Percentiles rank a stretch among this genome's conserved stretches.
These are phyloP conservation scores for Petrocephalus sullivani DNA, from an alignment of 2,797 vertebrate genomes.

Conservation along the genomic window DNA sequence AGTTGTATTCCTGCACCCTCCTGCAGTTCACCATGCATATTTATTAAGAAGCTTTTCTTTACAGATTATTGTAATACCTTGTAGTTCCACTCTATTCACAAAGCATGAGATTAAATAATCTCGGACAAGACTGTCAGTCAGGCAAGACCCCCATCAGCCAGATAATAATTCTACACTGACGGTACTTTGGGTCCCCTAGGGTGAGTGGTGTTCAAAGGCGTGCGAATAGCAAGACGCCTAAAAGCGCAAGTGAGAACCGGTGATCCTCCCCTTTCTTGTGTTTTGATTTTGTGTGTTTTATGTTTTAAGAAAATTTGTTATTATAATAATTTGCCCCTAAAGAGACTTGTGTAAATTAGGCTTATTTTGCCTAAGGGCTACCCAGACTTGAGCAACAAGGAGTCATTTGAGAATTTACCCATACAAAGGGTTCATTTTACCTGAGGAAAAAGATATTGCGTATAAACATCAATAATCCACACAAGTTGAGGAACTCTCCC, in stretches of 20 bases:
- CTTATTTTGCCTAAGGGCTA: conserved; percentile 61
- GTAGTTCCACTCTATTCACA: neutral
- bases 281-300: conserved; percentile 51
- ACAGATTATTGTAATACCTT: neutral
- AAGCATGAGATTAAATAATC: neutral
- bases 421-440: conserved; percentile 62
- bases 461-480: conserved; percentile 66
- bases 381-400: conserved; percentile 49
- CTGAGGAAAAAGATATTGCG: conserved; percentile 53
- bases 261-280: conserved; percentile 52
- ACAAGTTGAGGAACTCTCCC: conserved; percentile 61
- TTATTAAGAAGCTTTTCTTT: neutral
- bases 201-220: neutral
- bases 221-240: conserved; percentile 33
- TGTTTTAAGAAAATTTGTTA: conserved; percentile 62
- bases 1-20: neutral
- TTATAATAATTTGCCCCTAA: conserved; percentile 72
- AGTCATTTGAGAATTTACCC: conserved; percentile 49
- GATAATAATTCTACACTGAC: neutral
- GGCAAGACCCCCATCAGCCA: neutral
- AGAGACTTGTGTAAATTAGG: conserved; percentile 66
- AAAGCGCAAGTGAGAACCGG: conserved; percentile 53
- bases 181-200: neutral
- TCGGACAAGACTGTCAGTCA: neutral
- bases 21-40: neutral